phyloP scores from a whole-genome alignment of 2,797 vertebrate species.

The Heteromormyrus szaboi region DNA sequence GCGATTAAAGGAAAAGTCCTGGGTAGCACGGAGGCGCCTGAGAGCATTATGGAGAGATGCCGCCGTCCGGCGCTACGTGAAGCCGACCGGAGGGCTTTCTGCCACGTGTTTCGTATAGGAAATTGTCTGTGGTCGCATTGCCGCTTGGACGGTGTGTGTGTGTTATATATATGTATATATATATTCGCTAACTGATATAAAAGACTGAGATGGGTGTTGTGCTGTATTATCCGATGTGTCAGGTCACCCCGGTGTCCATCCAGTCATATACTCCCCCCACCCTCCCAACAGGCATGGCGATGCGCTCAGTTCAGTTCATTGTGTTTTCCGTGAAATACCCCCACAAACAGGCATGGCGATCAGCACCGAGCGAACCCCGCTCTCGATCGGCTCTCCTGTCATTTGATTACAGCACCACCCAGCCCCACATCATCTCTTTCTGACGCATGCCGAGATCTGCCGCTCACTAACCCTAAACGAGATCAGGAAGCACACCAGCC shows the following conservation, averaged over 20 bases:
- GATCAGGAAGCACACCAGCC: background rate
- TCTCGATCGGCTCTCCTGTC: background rate
- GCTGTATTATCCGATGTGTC: background rate
- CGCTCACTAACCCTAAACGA: background rate
- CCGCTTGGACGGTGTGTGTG: background rate
- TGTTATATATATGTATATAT: background rate
- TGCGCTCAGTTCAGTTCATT: background rate
- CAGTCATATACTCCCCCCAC: background rate
- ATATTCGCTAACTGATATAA: background rate
- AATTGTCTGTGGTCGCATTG: background rate
- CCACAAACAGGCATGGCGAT: background rate
- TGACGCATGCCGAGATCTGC: background rate
- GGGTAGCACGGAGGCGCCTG: background rate
- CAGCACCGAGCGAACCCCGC: background rate
- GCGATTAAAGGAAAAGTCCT: background rate
- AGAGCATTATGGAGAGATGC: background rate
- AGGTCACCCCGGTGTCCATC: background rate
- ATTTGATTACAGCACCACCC: background rate
- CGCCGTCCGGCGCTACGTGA: background rate
- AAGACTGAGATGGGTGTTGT: background rate
- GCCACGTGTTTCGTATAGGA: background rate
- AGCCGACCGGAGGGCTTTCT: background rate
- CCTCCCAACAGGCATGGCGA: background rate
- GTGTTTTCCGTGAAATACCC: background rate
- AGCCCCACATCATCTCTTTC: background rate